Evolutionary conservation across 2,113 vertebrate species (phyloP).

Genomic region (Muntiacus reevesi): DNA sequence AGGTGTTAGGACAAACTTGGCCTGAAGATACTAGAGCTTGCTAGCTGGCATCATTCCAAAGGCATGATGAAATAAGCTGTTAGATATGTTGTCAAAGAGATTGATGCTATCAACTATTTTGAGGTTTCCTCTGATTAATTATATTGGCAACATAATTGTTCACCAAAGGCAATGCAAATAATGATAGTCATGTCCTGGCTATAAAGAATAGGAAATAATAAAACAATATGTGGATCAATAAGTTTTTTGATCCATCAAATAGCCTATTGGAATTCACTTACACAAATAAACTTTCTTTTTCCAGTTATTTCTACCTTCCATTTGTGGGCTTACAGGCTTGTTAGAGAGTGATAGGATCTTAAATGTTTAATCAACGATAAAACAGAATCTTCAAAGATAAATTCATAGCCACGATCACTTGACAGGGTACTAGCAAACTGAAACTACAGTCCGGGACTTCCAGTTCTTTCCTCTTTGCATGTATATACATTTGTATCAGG

Average conservation of each 20-base stretch:
- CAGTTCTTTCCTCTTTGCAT: not conserved
- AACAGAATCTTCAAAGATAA: slow-evolving; percentile 22
- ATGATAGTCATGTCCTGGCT: not conserved
- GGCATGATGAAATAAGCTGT: slow-evolving; percentile 68
- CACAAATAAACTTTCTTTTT: not conserved
- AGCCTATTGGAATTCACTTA: not conserved
- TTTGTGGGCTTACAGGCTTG: not conserved
- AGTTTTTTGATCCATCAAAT: not conserved
- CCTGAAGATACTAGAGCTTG: slow-evolving; percentile 63
- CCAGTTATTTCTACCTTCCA: not conserved
- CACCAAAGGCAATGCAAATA: slow-evolving; percentile 57
- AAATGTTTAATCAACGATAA: slow-evolving; percentile 2
- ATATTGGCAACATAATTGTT: slow-evolving; percentile 59
- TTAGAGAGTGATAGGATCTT: not conserved
- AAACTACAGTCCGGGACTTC: not conserved
- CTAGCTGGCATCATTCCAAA: slow-evolving; percentile 72
- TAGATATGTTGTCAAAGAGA: slow-evolving; percentile 78
- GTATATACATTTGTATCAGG: not conserved
- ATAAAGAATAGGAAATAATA: slow-evolving; percentile 26
- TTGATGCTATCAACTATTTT: slow-evolving; percentile 74
- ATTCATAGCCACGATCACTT: not conserved
- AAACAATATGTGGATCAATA: not conserved
- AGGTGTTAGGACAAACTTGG: slow-evolving; percentile 69
- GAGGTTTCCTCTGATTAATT: slow-evolving; percentile 79
- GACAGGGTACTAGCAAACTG: not conserved